Base-by-base conservation (phyloP, 2,888 invertebrate species). In the Drosophila rubida region DNA sequence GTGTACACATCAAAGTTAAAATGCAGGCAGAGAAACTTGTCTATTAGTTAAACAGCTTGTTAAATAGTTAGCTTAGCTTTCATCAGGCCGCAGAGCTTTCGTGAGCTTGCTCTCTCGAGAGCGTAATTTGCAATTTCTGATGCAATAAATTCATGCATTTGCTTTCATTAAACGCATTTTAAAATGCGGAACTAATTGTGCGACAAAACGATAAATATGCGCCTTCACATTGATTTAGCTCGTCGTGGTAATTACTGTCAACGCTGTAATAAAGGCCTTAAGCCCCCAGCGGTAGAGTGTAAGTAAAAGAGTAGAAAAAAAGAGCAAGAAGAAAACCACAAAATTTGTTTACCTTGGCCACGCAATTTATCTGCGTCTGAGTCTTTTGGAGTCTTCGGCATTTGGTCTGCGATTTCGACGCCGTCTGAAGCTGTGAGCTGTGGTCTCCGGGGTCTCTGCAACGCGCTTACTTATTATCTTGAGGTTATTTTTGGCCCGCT, bases 311-410 rank as follows among this genome's bases (percentile, higher is more conserved):
- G 4, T 13, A 51, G 9, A 30, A 22, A n/a, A 49, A 63, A 72
- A 50, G 13, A 32, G 30, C 11, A 51, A 37, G n/a, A n/a, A n/a
- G 22, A 50, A 27, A 13, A 39, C 11, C 11, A 45, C 8, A 37
- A 60, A 25, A 61, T 74, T 74, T 75, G 74, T 75, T 75, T 75
- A 75, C 74, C 74, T 75, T 75, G 74, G 67, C 68, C 74, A 61
- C 62, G 62, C 78, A 62, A 75, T 72, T 77, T 77, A 77, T 72
- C 72, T 46, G 61, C 45, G 78, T 57, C 74, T 62, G 58, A 39
- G 27, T 37, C 30, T 4, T 32, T 32, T 32, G n/a, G 32, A 32
- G 32, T 32, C 32, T 32, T 32, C n/a, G n/a, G 32, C n/a, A n/a
- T 32, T 54, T 11, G 35, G 23, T 37, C 48, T 19, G 19, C n/a